phyloP scores from a whole-genome alignment of 1,140 invertebrate species.

The Drosophila varians region DNA sequence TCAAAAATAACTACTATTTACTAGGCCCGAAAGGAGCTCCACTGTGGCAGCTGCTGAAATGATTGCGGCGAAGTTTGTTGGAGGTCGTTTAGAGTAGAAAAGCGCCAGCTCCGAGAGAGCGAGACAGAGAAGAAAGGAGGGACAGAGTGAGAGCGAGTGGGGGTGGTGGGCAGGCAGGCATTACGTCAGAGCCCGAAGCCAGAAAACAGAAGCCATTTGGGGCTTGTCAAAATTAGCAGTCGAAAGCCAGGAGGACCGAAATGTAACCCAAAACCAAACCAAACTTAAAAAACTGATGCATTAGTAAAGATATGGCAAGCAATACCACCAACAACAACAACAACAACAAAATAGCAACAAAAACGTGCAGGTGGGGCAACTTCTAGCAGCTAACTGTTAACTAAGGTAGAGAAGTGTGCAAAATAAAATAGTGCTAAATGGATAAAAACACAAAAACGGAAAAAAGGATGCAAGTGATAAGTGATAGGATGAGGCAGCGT shows the following conservation, averaged over 20 bases:
- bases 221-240: constrained; percentile 76
- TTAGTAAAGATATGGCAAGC: constrained; percentile 55
- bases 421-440: constrained; percentile 62
- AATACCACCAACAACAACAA: constrained; percentile 20
- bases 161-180: constrained; percentile 20
- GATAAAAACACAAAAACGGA: constrained; percentile 2
- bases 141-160: not conserved
- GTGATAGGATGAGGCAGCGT: constrained; percentile 64
- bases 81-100: constrained; percentile 62
- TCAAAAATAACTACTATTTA: not conserved
- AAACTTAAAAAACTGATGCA: constrained; percentile 45
- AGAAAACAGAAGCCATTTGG: constrained; percentile 67
- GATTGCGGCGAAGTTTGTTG: constrained; percentile 56
- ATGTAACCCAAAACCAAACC: constrained; percentile 32
- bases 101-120: constrained; percentile 36
- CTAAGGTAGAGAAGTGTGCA: constrained; percentile 56
- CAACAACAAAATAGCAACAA: constrained; percentile 21
- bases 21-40: not conserved
- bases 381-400: constrained; percentile 68
- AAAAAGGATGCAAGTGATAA: constrained; percentile 70
- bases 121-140: constrained; percentile 5
- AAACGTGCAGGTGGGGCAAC: constrained; percentile 51
- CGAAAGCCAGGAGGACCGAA: constrained; percentile 5
- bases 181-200: constrained; percentile 72
- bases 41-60: constrained; percentile 49